These are phyloP conservation scores for Caretta caretta DNA, from an alignment of 2,113 vertebrate species.

Conservation along the genomic window DNA sequence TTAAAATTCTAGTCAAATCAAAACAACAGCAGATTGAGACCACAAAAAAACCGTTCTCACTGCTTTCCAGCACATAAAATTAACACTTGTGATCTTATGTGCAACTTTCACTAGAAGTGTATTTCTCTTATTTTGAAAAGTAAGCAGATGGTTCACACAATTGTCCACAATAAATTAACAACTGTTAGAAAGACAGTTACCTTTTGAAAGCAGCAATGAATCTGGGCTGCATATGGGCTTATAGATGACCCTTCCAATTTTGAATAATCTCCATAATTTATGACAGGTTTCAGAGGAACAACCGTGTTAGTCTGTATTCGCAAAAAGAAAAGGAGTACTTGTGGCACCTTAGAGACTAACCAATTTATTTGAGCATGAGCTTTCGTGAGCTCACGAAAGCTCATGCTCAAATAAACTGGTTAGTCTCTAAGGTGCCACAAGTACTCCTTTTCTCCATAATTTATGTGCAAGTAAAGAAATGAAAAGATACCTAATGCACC, in stretches of 20 bases:
- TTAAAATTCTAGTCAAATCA: slow-evolving; percentile 48
- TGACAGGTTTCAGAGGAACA: too few relatives aligned
- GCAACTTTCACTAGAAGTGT: slow-evolving; percentile 66
- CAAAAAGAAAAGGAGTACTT: too few relatives aligned
- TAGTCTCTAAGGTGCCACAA: too few relatives aligned
- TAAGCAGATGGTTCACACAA: slow-evolving; percentile 73
- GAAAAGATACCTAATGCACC: slow-evolving; percentile 76
- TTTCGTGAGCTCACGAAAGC: too few relatives aligned
- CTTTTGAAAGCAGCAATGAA: slow-evolving; percentile 69
- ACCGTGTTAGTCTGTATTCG: too few relatives aligned
- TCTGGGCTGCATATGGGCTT: slow-evolving; percentile 76
- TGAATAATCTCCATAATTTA: slow-evolving; percentile 80
- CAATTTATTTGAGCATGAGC: too few relatives aligned
- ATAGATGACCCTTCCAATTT: slow-evolving; percentile 78
- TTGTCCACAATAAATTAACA: slow-evolving; percentile 75
- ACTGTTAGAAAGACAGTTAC: slow-evolving; percentile 73
- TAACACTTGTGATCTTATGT: slow-evolving; percentile 33
- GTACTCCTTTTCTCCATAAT: slow-evolving; percentile 76
- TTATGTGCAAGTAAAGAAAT: slow-evolving; percentile 76
- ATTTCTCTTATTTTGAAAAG: slow-evolving; percentile 55
- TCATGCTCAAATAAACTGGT: too few relatives aligned
- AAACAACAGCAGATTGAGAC: slow-evolving; percentile 39
- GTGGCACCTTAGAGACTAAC: too few relatives aligned
- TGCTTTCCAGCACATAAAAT: slow-evolving; percentile 66
- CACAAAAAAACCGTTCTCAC: slow-evolving; percentile 17